Evolutionary conservation across 1,140 invertebrate species (phyloP).

Genomic region (Zaprionus camerounensis): DNA sequence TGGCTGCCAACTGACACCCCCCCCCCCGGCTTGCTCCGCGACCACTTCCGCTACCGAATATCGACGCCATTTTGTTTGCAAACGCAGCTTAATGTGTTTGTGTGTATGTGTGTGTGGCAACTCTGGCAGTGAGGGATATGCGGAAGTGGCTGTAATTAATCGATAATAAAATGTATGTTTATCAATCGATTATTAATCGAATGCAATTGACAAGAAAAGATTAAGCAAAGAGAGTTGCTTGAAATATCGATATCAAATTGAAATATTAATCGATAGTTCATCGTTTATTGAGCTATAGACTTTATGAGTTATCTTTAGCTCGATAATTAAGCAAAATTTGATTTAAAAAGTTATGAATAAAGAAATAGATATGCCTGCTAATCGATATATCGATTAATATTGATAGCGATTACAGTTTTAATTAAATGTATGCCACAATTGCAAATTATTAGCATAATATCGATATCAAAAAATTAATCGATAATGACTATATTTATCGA

Average conservation of each 20-base stretch:
- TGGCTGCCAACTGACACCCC: background rate
- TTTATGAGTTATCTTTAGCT: no score
- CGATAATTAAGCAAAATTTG: background rate
- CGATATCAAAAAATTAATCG: no score
- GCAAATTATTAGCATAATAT: no score
- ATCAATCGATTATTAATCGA: background rate
- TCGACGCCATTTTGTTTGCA: conserved; percentile 45
- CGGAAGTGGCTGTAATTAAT: background rate
- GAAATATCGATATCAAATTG: no score
- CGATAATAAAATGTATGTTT: background rate
- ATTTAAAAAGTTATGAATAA: background rate
- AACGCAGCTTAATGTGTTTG: conserved; percentile 20
- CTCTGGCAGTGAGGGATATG: background rate
- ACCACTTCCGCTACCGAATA: background rate
- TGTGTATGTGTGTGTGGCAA: conserved; percentile 22
- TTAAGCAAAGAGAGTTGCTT: no score
- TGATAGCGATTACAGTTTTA: no score
- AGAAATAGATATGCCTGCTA: no score
- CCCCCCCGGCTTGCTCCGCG: background rate
- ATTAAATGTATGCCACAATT: no score
- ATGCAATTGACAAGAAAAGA: background rate
- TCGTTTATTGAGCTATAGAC: background rate
- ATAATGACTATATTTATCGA: background rate
- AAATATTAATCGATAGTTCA: background rate
- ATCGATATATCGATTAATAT: background rate